Conservation (phyloP, 1,140 invertebrate species). For the Pygmarrhopalites habei region DNA sequence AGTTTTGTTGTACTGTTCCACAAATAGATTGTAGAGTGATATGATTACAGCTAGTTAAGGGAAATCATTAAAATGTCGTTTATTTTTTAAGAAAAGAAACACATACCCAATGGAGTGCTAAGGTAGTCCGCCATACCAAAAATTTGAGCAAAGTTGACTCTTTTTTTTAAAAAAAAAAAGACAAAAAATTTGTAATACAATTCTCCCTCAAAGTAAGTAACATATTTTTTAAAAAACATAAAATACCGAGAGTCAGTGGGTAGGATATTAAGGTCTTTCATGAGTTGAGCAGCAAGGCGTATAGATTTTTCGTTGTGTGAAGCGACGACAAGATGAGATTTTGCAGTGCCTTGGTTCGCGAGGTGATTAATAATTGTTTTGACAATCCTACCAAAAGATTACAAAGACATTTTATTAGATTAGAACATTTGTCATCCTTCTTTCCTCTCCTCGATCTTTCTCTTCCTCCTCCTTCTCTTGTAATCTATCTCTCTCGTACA, state of each 20-base stretch:
- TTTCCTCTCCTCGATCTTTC: no score
- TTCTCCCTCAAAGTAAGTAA: no score
- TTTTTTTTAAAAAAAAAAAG: constrained; percentile 3
- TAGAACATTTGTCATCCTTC: no score
- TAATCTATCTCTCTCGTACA: no score
- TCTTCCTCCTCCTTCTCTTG: no score
- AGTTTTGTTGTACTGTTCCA: constrained; percentile 48
- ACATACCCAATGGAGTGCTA: constrained; percentile 48
- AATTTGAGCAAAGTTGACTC: constrained; percentile 51
- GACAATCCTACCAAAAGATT: no score
- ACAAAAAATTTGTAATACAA: background rate
- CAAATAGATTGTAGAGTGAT: background rate
- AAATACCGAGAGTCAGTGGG: constrained; percentile 8
- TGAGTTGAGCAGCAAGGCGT: constrained; percentile 34
- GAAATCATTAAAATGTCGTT: background rate
- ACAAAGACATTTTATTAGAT: no score
- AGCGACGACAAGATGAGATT: constrained; percentile 42
- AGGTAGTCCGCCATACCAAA: constrained; percentile 55
- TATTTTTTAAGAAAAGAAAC: no score
- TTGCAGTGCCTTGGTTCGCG: constrained; percentile 1
- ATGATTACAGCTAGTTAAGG: background rate
- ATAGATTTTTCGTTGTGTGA: constrained; percentile 45
- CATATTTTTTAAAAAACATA: no score
- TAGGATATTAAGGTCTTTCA: constrained; percentile 34
- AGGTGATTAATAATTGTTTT: background rate